A percentile compares a stretch with the other conserved stretches of the same genome.
Conservation (phyloP, 2,113 vertebrate species). For the Leiothrix lutea region DNA sequence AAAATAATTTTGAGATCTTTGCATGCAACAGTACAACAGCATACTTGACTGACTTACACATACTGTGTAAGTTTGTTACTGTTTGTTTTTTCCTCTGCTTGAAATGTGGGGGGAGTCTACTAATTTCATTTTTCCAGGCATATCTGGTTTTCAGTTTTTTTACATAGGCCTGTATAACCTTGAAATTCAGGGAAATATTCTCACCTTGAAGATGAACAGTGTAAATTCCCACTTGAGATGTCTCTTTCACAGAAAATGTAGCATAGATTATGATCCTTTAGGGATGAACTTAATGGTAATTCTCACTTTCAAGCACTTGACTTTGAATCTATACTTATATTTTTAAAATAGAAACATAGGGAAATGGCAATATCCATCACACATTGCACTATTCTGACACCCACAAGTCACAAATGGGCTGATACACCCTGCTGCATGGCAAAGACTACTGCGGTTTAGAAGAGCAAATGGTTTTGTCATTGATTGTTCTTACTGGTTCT, state of each 20-base stretch:
- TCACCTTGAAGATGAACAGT: not conserved
- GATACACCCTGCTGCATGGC: not conserved
- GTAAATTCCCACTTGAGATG: not conserved
- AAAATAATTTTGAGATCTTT: not conserved
- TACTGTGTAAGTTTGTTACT: no score
- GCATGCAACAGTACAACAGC: not conserved
- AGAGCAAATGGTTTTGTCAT: not conserved
- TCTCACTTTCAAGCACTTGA: not conserved
- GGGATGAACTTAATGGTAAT: not conserved
- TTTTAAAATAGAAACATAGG: not conserved
- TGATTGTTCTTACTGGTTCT: not conserved
- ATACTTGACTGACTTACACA: not conserved
- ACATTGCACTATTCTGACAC: not conserved
- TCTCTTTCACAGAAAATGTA: not conserved
- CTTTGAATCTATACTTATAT: not conserved
- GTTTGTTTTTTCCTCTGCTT: not conserved
- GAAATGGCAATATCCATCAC: not conserved
- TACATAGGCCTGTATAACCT: not conserved
- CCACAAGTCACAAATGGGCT: fast-evolving
- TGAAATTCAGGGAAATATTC: not conserved
- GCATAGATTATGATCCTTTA: not conserved
- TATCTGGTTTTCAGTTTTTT: not conserved
- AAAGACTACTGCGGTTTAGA: not conserved
- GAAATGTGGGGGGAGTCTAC: not conserved
- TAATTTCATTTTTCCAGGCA: not conserved